Percentiles rank a stretch among this genome's conserved stretches.
phyloP scores from a whole-genome alignment of 2,888 invertebrate genomes.

The Pristionchus mayeri region DNA sequence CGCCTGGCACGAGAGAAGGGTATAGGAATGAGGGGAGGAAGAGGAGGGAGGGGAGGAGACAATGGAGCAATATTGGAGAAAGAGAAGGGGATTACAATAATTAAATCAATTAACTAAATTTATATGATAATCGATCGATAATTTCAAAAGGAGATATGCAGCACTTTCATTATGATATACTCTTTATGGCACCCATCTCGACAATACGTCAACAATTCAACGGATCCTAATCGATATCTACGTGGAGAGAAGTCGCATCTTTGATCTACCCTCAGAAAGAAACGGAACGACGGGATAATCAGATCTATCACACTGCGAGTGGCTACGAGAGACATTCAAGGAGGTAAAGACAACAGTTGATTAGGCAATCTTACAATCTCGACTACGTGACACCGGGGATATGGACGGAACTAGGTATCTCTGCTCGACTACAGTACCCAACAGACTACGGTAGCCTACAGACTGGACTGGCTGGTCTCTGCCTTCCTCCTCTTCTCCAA shows the following conservation, averaged over 20 bases:
- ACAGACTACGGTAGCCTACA: background rate
- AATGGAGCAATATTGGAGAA: too few species aligned
- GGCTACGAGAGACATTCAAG: too few species aligned
- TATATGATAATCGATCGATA: too few species aligned
- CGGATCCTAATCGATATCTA: slow-evolving; percentile 41
- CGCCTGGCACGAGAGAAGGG: slow-evolving; percentile 13
- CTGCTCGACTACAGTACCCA: background rate
- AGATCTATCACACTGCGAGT: background rate
- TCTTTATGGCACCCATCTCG: slow-evolving; percentile 22
- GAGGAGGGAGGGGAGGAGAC: background rate
- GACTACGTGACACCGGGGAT: slow-evolving; percentile 9
- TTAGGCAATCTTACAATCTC: background rate
- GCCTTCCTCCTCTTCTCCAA: slow-evolving; percentile 62
- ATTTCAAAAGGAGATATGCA: too few species aligned
- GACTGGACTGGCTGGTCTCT: slow-evolving; percentile 2
- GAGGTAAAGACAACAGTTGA: background rate
- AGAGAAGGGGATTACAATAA: too few species aligned
- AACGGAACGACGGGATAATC: background rate
- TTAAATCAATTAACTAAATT: too few species aligned
- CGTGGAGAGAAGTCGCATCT: background rate
- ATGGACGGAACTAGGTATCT: background rate
- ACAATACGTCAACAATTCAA: slow-evolving; percentile 22
- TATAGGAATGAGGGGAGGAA: slow-evolving; percentile 19
- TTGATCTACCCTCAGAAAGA: background rate
- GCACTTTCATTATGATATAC: background rate